phyloP scores from a whole-genome alignment of 2,888 invertebrate genomes.

The Thyatira batis region DNA sequence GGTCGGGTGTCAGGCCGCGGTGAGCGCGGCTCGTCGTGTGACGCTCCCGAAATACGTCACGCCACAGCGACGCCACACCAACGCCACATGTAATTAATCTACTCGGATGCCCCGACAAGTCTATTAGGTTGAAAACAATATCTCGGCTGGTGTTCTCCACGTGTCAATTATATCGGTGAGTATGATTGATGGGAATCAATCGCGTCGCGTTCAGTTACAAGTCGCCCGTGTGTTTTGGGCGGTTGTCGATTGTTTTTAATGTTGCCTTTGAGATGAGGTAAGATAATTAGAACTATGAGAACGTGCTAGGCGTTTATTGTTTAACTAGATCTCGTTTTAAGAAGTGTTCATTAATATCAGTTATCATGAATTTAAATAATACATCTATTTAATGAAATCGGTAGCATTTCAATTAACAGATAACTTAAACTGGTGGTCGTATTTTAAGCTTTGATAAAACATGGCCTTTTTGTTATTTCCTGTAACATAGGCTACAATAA shows the following conservation, averaged over 20 bases:
- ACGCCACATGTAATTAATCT: conserved; percentile 56
- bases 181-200: conserved; percentile 56
- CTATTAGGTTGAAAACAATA: conserved; percentile 64
- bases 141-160: conserved; percentile 41
- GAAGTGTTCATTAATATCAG: too few relatives aligned
- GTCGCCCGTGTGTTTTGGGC: conserved; percentile 28
- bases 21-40: conserved; percentile 15
- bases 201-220: conserved; percentile 19
- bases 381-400: too few relatives aligned
- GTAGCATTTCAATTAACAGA: too few relatives aligned
- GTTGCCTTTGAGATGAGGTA: not conserved
- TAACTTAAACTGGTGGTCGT: too few relatives aligned
- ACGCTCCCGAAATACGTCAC: conserved; percentile 15
- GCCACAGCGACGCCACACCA: conserved; percentile 5
- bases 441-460: too few relatives aligned
- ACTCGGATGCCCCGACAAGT: conserved; percentile 56
- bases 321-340: too few relatives aligned
- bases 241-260: conserved; percentile 12
- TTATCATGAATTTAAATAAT: too few relatives aligned
- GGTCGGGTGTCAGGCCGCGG: conserved; percentile 45
- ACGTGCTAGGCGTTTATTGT: too few relatives aligned
- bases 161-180: conserved; percentile 58
- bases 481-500: too few relatives aligned
- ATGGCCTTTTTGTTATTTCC: too few relatives aligned
- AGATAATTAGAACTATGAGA: too few relatives aligned